These are phyloP conservation scores for Dermatemys mawii DNA, from an alignment of 2,113 vertebrate genomes.

Conservation along the genomic window DNA sequence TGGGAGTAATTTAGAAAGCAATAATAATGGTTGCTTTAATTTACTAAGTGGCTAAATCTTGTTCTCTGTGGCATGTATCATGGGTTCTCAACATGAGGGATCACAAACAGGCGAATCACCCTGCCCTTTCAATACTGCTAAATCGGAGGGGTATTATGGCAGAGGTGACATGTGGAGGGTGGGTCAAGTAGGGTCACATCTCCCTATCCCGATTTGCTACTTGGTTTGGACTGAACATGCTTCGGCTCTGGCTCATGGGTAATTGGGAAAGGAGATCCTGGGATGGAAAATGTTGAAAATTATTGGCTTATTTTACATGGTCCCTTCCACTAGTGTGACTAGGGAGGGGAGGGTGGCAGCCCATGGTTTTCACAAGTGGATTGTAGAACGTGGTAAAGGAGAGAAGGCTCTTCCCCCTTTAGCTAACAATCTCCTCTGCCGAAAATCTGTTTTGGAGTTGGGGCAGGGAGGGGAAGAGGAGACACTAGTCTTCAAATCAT, in stretches of 20 bases:
- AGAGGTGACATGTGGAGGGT: too few species aligned
- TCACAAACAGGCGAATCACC: neutral
- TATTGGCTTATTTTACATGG: neutral
- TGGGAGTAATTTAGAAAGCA: neutral
- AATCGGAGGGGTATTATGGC: neutral
- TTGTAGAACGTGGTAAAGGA: neutral
- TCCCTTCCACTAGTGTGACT: neutral
- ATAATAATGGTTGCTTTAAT: neutral
- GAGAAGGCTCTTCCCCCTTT: neutral
- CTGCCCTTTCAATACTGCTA: neutral
- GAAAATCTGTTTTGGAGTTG: neutral
- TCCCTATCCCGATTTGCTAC: too few species aligned
- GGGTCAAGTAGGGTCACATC: too few species aligned
- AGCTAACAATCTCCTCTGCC: neutral
- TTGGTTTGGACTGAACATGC: too few species aligned
- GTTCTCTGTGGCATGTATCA: neutral
- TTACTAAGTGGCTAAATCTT: neutral
- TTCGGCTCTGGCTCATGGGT: neutral
- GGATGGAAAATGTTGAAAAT: neutral
- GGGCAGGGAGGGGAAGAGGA: neutral
- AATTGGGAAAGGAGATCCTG: neutral
- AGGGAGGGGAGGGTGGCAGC: neutral
- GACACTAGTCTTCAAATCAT: neutral
- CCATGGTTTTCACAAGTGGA: neutral
- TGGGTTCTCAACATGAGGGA: neutral